These are phyloP conservation scores for Trachelus stipa DNA, from an alignment of 2,888 invertebrate species.

Conservation along the genomic window DNA sequence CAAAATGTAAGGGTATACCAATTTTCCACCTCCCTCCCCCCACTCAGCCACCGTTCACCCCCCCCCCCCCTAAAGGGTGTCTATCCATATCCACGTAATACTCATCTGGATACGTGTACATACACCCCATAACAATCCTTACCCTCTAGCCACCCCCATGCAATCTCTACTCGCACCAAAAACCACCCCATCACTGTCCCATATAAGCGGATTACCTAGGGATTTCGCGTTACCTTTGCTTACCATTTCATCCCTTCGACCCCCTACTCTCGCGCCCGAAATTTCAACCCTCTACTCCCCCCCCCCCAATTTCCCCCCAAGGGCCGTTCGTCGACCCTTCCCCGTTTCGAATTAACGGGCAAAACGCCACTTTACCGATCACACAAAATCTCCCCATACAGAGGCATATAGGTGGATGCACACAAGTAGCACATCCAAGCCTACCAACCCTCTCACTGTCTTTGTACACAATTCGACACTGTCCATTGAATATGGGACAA, in stretches of 20 bases:
- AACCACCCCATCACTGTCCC: background rate
- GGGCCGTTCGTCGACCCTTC: background rate
- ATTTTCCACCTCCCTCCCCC: rapidly evolving
- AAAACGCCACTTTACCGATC: slow-evolving; percentile 23
- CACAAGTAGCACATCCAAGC: background rate
- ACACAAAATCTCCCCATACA: background rate
- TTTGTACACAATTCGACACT: background rate
- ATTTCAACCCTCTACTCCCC: background rate
- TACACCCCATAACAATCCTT: no score
- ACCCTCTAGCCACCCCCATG: background rate
- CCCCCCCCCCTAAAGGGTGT: no score
- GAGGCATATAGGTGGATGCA: background rate
- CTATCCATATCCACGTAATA: no score
- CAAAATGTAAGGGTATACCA: background rate
- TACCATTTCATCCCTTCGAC: background rate
- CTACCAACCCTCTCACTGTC: background rate
- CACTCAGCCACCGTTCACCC: no score
- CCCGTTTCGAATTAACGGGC: slow-evolving; percentile 27
- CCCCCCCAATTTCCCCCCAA: background rate
- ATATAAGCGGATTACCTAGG: slow-evolving; percentile 42
- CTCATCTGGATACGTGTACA: no score
- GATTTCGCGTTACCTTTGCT: slow-evolving; percentile 30
- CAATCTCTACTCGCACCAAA: background rate
- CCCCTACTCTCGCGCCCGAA: background rate
- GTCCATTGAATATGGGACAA: background rate